phyloP scores from a whole-genome alignment of 1,140 invertebrate species.

The Ganaspis sp. region DNA sequence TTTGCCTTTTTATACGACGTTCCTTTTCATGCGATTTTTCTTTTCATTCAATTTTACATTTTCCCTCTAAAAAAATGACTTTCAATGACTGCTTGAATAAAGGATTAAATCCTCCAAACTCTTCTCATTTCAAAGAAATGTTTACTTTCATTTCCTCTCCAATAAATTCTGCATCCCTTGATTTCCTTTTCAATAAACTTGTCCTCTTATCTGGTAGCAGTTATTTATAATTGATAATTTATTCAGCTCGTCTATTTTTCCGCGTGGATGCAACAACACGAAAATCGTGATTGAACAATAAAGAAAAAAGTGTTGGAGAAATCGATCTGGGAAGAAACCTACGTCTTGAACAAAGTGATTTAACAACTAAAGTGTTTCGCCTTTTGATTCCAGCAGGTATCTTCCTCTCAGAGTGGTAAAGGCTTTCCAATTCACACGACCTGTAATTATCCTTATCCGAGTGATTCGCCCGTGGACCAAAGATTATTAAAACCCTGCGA shows the following conservation, averaged over 20 bases:
- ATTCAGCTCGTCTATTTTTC: too few relatives aligned
- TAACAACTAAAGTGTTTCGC: background rate
- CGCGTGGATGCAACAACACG: background rate
- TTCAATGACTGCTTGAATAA: too few relatives aligned
- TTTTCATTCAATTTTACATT: too few relatives aligned
- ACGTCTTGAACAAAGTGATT: background rate
- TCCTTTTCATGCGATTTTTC: too few relatives aligned
- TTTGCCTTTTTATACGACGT: too few relatives aligned
- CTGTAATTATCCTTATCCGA: slow-evolving; percentile 41
- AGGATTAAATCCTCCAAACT: too few relatives aligned
- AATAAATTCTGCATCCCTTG: too few relatives aligned
- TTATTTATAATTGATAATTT: too few relatives aligned
- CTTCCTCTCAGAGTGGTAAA: slow-evolving; percentile 33
- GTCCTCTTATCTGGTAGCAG: background rate
- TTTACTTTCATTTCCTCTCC: too few relatives aligned
- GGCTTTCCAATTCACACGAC: slow-evolving; percentile 39
- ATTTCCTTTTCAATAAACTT: too few relatives aligned
- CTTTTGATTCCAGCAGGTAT: background rate
- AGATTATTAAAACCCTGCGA: slow-evolving; percentile 32
- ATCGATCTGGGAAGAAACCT: background rate
- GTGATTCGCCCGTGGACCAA: slow-evolving; percentile 34
- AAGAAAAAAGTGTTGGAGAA: background rate
- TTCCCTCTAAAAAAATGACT: too few relatives aligned
- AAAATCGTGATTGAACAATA: slow-evolving; percentile 6
- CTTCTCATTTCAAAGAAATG: too few relatives aligned